Evolutionary conservation across 2,888 invertebrate species (phyloP).

Genomic region (Gymnoscelis rufifasciata): DNA sequence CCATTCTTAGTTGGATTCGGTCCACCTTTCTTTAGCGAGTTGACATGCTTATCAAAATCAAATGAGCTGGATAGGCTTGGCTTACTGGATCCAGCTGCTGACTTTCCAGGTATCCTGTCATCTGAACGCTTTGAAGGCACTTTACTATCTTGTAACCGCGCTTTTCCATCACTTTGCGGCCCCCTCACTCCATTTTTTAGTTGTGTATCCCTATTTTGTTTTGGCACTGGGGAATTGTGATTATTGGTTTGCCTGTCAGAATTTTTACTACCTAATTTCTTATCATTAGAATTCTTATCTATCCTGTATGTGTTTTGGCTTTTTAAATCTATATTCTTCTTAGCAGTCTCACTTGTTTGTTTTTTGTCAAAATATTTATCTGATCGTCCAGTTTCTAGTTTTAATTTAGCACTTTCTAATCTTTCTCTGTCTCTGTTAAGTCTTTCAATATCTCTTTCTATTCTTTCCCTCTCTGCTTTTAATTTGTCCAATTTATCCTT

Average conservation of each 20-base stretch:
- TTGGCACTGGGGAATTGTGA: conserved; percentile 52
- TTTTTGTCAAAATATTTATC: conserved; percentile 52
- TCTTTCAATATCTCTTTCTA: conserved; percentile 64
- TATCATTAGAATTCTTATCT: conserved; percentile 67
- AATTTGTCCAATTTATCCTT: conserved; percentile 60
- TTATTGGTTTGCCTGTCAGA: conserved; percentile 55
- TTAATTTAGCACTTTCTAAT: conserved; percentile 61
- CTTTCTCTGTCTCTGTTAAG: conserved; percentile 61
- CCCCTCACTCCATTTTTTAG: conserved; percentile 43
- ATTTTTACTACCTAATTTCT: conserved; percentile 44
- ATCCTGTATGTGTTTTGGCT: conserved; percentile 73
- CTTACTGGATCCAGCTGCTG: conserved; percentile 51
- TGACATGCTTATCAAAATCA: conserved; percentile 71
- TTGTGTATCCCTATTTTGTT: conserved; percentile 42
- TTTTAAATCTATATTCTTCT: conserved; percentile 68
- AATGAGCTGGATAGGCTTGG: conserved; percentile 50
- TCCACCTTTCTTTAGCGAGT: conserved; percentile 44
- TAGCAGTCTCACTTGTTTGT: conserved; percentile 47
- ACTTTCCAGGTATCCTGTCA: conserved; percentile 40
- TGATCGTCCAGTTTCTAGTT: conserved; percentile 47
- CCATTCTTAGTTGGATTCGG: conserved; percentile 35
- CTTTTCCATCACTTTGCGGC: conserved; percentile 16
- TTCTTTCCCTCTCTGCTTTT: conserved; percentile 64
- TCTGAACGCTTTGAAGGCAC: conserved; percentile 45
- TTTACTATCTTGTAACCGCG: conserved; percentile 38